phyloP scores from a whole-genome alignment of 2,797 vertebrate species.

The Erethizon dorsatum region DNA sequence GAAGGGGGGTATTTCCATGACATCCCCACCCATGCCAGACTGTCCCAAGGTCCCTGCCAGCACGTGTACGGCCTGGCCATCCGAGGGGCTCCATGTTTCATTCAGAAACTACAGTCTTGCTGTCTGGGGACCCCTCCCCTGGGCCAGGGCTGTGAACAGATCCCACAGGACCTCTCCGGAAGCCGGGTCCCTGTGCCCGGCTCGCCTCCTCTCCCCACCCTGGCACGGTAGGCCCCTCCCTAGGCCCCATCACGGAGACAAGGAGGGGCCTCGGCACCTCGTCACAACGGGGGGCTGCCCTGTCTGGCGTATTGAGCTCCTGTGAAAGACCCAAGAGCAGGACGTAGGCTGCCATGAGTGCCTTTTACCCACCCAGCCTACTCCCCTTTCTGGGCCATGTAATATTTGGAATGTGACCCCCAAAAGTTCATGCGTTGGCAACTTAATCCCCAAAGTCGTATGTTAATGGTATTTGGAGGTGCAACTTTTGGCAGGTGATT shows the following conservation, averaged over 20 bases:
- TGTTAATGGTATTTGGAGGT: background rate
- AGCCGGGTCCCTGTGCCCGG: too few relatives aligned
- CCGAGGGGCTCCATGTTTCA: background rate
- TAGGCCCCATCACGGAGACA: background rate
- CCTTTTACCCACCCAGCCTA: background rate
- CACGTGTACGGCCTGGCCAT: background rate
- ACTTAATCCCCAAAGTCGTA: background rate
- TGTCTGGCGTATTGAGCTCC: background rate
- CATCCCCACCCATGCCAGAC: background rate
- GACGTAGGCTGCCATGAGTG: background rate
- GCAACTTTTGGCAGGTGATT: background rate
- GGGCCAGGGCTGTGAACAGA: background rate
- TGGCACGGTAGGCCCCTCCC: background rate
- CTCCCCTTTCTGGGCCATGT: too few relatives aligned
- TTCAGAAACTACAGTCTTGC: background rate
- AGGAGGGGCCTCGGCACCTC: background rate
- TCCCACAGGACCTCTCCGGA: background rate
- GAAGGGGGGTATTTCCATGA: background rate
- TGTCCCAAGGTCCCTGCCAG: background rate
- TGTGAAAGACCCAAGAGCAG: background rate
- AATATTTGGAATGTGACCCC: background rate
- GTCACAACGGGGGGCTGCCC: background rate
- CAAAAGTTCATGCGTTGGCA: background rate
- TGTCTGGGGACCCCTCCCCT: background rate
- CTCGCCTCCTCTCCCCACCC: rapidly evolving